phyloP scores from a whole-genome alignment of 2,797 vertebrate genomes.

The Anguilla obscura region DNA sequence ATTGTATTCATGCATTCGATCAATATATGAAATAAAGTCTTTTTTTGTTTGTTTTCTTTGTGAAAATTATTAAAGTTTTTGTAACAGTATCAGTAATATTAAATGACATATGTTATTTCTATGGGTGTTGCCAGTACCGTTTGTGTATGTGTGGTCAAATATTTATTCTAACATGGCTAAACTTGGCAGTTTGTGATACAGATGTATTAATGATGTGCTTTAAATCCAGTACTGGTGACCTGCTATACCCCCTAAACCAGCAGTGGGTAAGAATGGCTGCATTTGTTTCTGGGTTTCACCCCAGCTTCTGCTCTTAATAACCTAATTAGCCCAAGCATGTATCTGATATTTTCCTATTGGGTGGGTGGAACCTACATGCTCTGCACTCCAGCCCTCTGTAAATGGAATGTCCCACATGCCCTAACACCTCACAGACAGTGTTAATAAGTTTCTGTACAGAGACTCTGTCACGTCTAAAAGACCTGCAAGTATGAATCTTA shows the following conservation, averaged over 20 bases:
- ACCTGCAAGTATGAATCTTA: neutral
- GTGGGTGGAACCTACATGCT: neutral
- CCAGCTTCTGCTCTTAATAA: too few relatives aligned
- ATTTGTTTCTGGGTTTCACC: neutral
- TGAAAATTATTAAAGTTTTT: neutral
- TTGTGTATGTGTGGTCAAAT: neutral
- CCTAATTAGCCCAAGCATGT: neutral
- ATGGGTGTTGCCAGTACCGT: neutral
- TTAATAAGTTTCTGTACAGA: neutral
- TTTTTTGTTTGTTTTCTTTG: neutral
- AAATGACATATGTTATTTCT: neutral
- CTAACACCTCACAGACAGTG: neutral
- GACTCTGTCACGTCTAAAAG: neutral
- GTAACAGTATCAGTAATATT: neutral
- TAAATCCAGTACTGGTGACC: neutral
- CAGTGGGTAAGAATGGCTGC: neutral
- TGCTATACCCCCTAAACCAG: neutral
- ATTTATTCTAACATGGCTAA: neutral
- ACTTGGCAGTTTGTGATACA: neutral
- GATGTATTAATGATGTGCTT: neutral
- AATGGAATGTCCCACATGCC: too few relatives aligned
- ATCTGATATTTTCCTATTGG: neutral
- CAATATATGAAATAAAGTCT: conserved; percentile 7
- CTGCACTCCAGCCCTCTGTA: too few relatives aligned
- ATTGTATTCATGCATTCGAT: conserved; percentile 25